Percentiles rank a stretch among this genome's conserved stretches.
phyloP scores from a whole-genome alignment of 2,797 vertebrate genomes.

The Labroides dimidiatus region DNA sequence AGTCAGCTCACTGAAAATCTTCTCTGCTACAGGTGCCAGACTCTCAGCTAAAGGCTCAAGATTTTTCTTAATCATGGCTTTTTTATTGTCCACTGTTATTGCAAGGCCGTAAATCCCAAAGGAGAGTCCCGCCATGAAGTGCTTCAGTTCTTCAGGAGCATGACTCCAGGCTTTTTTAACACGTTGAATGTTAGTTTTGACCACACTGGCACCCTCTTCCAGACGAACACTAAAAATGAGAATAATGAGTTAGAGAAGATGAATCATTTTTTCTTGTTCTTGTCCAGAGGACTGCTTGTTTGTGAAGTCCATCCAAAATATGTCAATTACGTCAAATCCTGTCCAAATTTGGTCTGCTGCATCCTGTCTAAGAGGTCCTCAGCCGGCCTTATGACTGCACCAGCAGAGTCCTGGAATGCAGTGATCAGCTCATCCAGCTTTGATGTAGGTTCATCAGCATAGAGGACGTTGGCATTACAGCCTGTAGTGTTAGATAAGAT shows the following conservation, averaged over 20 bases:
- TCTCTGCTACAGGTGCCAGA: slow-evolving; percentile 68
- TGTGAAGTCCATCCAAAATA: too few species aligned
- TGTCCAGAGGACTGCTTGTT: not conserved
- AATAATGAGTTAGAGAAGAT: not conserved
- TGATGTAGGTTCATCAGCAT: slow-evolving; percentile 80
- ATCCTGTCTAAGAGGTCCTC: slow-evolving; percentile 79
- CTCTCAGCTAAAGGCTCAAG: slow-evolving; percentile 78
- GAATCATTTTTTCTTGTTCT: not conserved
- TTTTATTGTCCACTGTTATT: slow-evolving; percentile 68
- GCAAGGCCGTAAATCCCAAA: slow-evolving; percentile 60
- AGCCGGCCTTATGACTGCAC: slow-evolving; percentile 78
- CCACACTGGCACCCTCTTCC: slow-evolving; percentile 50
- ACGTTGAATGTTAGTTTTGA: too few species aligned
- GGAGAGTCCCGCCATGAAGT: slow-evolving; percentile 68
- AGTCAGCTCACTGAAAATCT: slow-evolving; percentile 71
- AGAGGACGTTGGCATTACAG: slow-evolving; percentile 78
- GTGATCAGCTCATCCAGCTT: slow-evolving; percentile 81
- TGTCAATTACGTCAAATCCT: slow-evolving; percentile 81
- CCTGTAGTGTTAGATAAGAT: slow-evolving; percentile 58
- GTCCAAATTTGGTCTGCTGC: slow-evolving; percentile 77
- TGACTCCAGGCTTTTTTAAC: slow-evolving; percentile 56
- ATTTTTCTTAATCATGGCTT: slow-evolving; percentile 54
- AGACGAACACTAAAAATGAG: slow-evolving; percentile 61
- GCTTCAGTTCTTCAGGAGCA: slow-evolving; percentile 58
- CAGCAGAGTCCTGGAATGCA: slow-evolving; percentile 84